phyloP scores from a whole-genome alignment of 2,797 vertebrate species.

The Falco biarmicus region DNA sequence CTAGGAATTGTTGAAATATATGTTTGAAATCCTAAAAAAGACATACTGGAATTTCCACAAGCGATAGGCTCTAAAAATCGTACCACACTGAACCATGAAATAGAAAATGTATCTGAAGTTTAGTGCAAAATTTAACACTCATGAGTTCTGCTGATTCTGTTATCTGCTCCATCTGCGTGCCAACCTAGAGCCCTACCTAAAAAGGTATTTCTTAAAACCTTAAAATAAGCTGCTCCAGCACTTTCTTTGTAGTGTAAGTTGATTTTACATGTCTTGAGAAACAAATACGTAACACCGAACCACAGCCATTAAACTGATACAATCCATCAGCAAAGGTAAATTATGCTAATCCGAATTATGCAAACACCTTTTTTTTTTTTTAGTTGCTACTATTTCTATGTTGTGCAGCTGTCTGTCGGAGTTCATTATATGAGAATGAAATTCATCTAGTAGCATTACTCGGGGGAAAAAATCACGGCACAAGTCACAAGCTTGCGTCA shows the following conservation, averaged over 20 bases:
- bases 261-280: conserved; percentile 28
- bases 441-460: not conserved
- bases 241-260: not conserved
- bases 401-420: not conserved
- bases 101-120: conserved; percentile 46
- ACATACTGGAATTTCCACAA: not conserved
- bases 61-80: not conserved
- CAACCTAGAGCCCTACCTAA: not conserved
- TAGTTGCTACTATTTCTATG: not conserved
- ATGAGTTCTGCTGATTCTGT: conserved; percentile 26
- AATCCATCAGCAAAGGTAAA: conserved; percentile 34
- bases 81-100: conserved; percentile 39
- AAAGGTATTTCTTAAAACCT: not conserved
- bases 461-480: not conserved
- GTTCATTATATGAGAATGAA: not conserved
- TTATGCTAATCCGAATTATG: conserved; percentile 42
- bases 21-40: conserved; percentile 20
- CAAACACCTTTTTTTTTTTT: conserved; percentile 20
- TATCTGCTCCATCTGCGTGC: conserved; percentile 45
- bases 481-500: not conserved
- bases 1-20: not conserved
- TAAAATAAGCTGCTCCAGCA: not conserved
- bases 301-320: not conserved
- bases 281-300: not conserved
- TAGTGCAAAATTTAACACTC: conserved; percentile 48